Percentiles rank a stretch among this genome's conserved stretches.
Evolutionary conservation across 2,113 vertebrate genomes (phyloP).

Genomic region (Apteryx mantelli): DNA sequence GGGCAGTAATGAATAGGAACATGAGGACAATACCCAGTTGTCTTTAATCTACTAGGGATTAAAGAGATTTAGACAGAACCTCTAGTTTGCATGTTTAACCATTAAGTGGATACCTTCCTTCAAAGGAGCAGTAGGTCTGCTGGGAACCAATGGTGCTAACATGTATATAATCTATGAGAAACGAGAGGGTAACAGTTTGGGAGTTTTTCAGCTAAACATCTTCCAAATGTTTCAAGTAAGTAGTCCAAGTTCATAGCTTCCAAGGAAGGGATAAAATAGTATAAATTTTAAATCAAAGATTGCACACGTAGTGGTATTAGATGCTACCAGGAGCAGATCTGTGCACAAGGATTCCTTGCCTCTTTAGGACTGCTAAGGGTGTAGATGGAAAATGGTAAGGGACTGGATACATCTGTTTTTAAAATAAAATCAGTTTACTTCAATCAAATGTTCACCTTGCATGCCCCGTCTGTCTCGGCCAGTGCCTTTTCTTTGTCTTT

Average conservation of each 20-base stretch:
- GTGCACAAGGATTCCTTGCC: not conserved
- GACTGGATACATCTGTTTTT: not conserved
- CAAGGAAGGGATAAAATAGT: not conserved
- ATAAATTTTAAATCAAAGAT: not conserved
- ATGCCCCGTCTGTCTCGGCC: not conserved
- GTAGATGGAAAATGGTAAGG: not conserved
- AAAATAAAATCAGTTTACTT: not conserved
- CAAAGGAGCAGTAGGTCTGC: not conserved
- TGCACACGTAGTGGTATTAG: not conserved
- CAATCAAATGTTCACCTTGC: not conserved
- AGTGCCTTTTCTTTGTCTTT: not conserved
- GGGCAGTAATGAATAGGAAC: not conserved
- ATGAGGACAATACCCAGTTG: not conserved
- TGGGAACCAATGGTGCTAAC: not conserved
- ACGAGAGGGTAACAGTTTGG: not conserved
- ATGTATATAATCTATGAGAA: fast-evolving
- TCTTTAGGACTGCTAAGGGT: not conserved
- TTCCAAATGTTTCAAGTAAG: not conserved
- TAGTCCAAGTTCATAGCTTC: not conserved
- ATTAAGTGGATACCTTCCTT: not conserved
- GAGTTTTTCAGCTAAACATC: not conserved
- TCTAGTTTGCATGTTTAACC: constrained; percentile 25
- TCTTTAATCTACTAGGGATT: constrained; percentile 36
- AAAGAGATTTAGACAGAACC: not conserved
- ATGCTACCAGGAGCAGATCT: not conserved